Evolutionary conservation across 2,797 vertebrate genomes (phyloP), one percentile per base, ranked within the genome.

Genomic region (Pachyuromys duprasi): DNA sequence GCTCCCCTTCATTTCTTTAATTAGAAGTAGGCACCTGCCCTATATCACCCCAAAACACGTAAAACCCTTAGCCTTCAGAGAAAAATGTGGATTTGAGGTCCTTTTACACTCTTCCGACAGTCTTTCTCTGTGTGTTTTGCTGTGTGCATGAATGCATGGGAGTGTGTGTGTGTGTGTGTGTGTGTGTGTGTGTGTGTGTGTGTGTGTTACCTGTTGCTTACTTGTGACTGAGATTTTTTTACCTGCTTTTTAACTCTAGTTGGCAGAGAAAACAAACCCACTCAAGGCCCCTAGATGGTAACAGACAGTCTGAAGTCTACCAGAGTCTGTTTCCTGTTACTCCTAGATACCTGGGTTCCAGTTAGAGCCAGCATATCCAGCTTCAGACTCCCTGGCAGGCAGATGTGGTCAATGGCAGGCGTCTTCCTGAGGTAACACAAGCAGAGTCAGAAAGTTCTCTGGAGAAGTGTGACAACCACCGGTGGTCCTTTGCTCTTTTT

Each of bases 401-500:
- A 5, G 20, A 9, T 3, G 17, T 81, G 39, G n/a, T 57, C 76
- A 90, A 26, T 24, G 39, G 78, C 22, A 63, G 3, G 42, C n/a
- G 83, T 86, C 9, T 49, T 36, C 14, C 39, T 90, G 39, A 80
- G 39, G 45, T 91, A 60, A 72, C 62, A 0, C 18, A 92, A 93
- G 57, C 62, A 45, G 67, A 70, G 53, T 65, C 87, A 70, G 65
- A 92, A 84, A 95, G 80, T 17, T 72, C 60, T 91, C 72, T n/a
- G 87, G 79, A 94, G 12, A 22, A 31, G 2, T 4, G 26, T 79
- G 65, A 72, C 31, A 55, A 65, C 78, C 2, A 31, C 36, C 2
- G 53, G 65, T 80, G 49, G 39, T 4, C 24, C 12, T 79, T 93
- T 22, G n/a, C 26, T 20, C 60, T 76, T 83, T 70, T n/a, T 36